These are phyloP conservation scores for Argyrosomus japonicus DNA, from an alignment of 2,113 vertebrate genomes.

Conservation along the genomic window DNA sequence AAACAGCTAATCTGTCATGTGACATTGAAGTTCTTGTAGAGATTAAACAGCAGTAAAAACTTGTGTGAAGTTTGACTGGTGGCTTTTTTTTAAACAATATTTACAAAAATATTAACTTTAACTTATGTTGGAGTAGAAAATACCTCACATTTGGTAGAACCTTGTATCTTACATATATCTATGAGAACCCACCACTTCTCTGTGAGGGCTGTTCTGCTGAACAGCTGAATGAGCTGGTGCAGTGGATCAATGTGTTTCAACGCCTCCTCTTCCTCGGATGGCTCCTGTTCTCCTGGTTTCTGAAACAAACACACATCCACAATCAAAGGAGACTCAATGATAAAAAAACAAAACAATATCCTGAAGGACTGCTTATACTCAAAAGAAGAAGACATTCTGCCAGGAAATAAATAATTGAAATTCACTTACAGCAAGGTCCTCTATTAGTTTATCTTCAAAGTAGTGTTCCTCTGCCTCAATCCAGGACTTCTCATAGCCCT, in stretches of 20 bases:
- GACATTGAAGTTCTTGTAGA: too few relatives aligned
- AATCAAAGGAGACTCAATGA: background rate
- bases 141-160: background rate
- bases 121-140: background rate
- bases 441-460: slow-evolving; percentile 98
- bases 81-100: too few relatives aligned
- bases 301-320: slow-evolving; percentile 66
- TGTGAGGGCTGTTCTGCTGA: slow-evolving; percentile 95
- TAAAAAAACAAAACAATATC: background rate
- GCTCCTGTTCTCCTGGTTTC: slow-evolving; percentile 90
- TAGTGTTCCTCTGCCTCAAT: slow-evolving; percentile 97
- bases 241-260: slow-evolving; percentile 92
- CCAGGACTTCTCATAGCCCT: slow-evolving; percentile 98
- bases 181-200: slow-evolving; percentile 92
- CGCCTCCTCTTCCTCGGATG: slow-evolving; percentile 89
- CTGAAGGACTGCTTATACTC: background rate
- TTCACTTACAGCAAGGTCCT: slow-evolving; percentile 91
- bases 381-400: background rate
- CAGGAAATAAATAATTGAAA: background rate
- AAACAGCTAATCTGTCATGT: too few relatives aligned
- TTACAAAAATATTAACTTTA: background rate
- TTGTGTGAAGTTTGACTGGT: too few relatives aligned
- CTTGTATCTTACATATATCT: background rate
- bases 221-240: slow-evolving; percentile 96
- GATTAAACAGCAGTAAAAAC: too few relatives aligned